Evolutionary conservation across 2,888 invertebrate genomes (phyloP), one percentile per base, ranked within the genome.

Genomic region (Drosophila leonis): DNA sequence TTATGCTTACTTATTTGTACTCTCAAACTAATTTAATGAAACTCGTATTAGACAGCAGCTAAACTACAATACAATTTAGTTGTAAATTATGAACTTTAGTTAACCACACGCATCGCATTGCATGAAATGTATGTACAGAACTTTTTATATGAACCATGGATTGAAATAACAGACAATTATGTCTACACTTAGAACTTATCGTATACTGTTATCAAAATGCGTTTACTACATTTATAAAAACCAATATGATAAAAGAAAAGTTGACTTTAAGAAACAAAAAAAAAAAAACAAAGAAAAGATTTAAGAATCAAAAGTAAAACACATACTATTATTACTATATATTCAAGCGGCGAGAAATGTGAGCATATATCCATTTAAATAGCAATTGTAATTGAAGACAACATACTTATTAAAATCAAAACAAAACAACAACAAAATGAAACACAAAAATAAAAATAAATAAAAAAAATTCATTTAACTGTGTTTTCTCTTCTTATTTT

Each of bases 201-300:
- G 48, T 86, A 87, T 63, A 71, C 74, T 85, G 88, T 90, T 88
- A 90, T 85, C 72, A 71, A 82, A 80, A 80, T 80, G 90, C 88
- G 86, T 90, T 86, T 86, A 90, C 90, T 90, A 86, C 90, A 86
- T 86, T 86, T 90, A 88, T 86, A 86, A 65, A 70, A 65, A 48
- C 49, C 41, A 57, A 49, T 61, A 39, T 39, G 44, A 71, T 24
- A 27, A 24, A 61, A 69, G 54, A 42, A 56, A 65, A 41, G 65
- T 65, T 76, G 62, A 55, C 27, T 59, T 13, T 31, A 31, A 52
- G 31, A 9, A n/a, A 24, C n/a, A 18, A 20, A 37, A 13, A 54
- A 29, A n/a, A 18, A 49, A n/a, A 24, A 35, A 27, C 41, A 24
- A n/a, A 29, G 27, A 29, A 41, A 51, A 4, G 54, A 55, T 56